These are phyloP conservation scores for Porites divaricata DNA, from an alignment of 92 coral and sea anemone genomes.

Conservation along the genomic window DNA sequence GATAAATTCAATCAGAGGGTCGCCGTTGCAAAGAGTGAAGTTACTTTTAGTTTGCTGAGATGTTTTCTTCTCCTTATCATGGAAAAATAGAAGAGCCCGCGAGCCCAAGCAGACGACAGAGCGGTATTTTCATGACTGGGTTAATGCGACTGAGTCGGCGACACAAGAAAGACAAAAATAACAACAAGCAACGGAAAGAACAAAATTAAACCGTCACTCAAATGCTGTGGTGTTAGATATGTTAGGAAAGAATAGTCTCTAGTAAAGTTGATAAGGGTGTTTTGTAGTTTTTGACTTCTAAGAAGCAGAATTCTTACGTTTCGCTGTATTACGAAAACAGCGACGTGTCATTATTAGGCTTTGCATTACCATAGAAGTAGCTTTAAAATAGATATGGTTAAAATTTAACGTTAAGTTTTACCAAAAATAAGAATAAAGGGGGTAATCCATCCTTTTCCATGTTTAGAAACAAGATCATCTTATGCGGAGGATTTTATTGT, in stretches of 20 bases:
- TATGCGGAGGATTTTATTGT: neutral
- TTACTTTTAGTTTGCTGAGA: neutral
- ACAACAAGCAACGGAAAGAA: neutral
- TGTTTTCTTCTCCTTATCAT: slow-evolving; percentile 18
- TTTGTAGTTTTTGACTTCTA: neutral
- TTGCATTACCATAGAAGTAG: too few relatives aligned
- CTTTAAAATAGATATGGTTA: too few relatives aligned
- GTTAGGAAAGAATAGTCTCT: neutral
- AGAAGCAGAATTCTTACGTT: too few relatives aligned
- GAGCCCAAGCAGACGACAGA: slow-evolving; percentile 33
- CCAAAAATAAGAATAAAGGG: neutral
- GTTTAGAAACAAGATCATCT: neutral
- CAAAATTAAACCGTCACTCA: neutral
- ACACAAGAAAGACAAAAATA: slow-evolving; percentile 50
- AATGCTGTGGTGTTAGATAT: neutral
- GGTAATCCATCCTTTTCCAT: too few relatives aligned
- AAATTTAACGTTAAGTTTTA: neutral
- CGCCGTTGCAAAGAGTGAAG: neutral
- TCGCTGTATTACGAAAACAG: too few relatives aligned
- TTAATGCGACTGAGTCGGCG: slow-evolving; percentile 58
- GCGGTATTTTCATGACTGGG: slow-evolving; percentile 53
- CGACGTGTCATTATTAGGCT: too few relatives aligned
- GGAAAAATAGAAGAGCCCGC: slow-evolving; percentile 30
- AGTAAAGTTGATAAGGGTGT: neutral
- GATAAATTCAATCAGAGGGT: neutral